phyloP scores from a whole-genome alignment of 2,797 vertebrate genomes.

The Danio choprae region DNA sequence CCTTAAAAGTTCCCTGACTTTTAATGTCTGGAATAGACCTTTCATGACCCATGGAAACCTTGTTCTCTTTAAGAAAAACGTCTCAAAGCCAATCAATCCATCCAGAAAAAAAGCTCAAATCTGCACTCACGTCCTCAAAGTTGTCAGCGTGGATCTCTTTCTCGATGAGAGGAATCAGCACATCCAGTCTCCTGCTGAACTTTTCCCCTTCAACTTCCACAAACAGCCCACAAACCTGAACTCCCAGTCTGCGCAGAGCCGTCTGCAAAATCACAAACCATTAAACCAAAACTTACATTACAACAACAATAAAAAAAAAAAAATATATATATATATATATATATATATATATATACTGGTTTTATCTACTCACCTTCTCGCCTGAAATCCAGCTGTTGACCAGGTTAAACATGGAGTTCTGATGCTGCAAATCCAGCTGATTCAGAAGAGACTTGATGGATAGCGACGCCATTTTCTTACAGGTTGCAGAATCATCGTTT shows the following conservation, averaged over 20 bases:
- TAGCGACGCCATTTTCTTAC: slow-evolving; percentile 94
- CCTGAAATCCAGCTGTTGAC: slow-evolving; percentile 85
- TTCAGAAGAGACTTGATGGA: slow-evolving; percentile 85
- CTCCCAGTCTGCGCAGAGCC: slow-evolving; percentile 85
- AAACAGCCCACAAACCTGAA: slow-evolving; percentile 89
- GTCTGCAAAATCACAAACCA: slow-evolving; percentile 60
- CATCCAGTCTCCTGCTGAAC: slow-evolving; percentile 81
- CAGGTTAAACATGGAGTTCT: slow-evolving; percentile 84
- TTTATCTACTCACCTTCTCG: slow-evolving; percentile 81
- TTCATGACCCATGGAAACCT: too few relatives aligned
- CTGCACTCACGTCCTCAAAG: slow-evolving; percentile 86
- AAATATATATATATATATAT: too few relatives aligned
- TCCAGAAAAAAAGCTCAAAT: neutral
- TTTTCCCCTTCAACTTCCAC: slow-evolving; percentile 87
- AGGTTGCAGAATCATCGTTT: slow-evolving; percentile 89
- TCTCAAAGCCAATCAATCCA: too few relatives aligned
- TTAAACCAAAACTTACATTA: neutral
- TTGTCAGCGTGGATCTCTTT: slow-evolving; percentile 83
- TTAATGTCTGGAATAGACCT: too few relatives aligned
- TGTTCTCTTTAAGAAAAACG: too few relatives aligned
- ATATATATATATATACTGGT: too few relatives aligned
- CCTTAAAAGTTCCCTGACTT: too few relatives aligned
- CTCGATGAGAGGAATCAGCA: slow-evolving; percentile 85
- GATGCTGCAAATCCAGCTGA: slow-evolving; percentile 79
- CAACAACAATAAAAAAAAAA: neutral